A percentile compares a stretch with the other conserved stretches of the same genome.
Conservation (phyloP, 2,888 invertebrate genomes). For the Strigamia maritima region DNA sequence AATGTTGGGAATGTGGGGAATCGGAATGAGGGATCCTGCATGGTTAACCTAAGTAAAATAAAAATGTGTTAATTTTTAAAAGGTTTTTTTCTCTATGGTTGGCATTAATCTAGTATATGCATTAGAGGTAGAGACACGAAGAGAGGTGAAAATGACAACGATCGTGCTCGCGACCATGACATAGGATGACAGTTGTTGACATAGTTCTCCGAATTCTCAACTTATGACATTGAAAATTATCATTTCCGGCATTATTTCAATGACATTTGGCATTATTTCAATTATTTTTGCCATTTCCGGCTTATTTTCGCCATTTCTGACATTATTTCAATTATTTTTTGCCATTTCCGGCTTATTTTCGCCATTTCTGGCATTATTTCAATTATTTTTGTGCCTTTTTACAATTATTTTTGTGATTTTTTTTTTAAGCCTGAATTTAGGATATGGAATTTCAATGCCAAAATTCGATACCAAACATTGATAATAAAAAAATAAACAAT, state of each 20-base stretch:
- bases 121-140: background rate
- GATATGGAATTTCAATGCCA: background rate
- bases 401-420: too few species aligned
- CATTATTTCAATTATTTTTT: too few species aligned
- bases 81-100: background rate
- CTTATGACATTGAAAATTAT: background rate
- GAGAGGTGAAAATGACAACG: background rate
- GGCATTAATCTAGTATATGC: background rate
- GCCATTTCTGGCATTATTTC: too few species aligned
- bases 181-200: background rate
- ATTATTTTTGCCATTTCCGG: too few species aligned
- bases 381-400: too few species aligned
- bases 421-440: too few species aligned
- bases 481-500: background rate
- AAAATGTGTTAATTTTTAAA: background rate
- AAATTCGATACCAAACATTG: background rate
- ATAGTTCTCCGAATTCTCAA: background rate
- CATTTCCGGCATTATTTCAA: background rate
- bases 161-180: background rate
- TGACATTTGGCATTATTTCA: too few species aligned
- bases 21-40: background rate
- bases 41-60: conserved; percentile 8
- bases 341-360: too few species aligned
- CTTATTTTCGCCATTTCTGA: too few species aligned
- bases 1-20: background rate